Base-by-base conservation (phyloP, 2,797 vertebrate genomes). In the Muscicapa striata region DNA sequence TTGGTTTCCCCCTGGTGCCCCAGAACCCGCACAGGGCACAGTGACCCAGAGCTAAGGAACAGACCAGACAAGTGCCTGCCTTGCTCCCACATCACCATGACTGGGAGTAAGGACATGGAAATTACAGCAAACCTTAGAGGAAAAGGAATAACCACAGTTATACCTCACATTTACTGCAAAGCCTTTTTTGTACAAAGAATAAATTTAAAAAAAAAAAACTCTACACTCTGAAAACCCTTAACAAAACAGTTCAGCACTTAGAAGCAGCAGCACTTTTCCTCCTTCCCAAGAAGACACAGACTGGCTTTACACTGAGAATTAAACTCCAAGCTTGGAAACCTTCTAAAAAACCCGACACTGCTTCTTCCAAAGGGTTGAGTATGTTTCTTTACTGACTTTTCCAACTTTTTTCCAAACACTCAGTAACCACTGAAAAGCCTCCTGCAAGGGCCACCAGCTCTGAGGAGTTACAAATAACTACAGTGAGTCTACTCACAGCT, bases 1-100 rank as follows among this genome's bases (percentile, higher is more conserved):
- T n/a, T 66, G 30, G 13, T 4, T 36, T 38, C 23, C 49, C 46
- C 34, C 49, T 23, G 46, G 36, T 7, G 27, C 3, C 36, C 30
- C 38, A 12, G 13, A 58, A 2, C 13, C 57, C 45, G 59, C 20
- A 8, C 2, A 16, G 75, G 0, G 0, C 12, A 32, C 36, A 45
- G 22, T 1, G 20, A 61, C 29, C 49, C 34, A 32, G 0, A 52
- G 61, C 13, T 15, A 18, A 51, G 63, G 70, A 62, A 19, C 58
- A 3, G 48, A 34, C 13, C 0, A n/a, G 55, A 45, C 72, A 40
- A 14, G 40, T 1, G n/a, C 21, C 61, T 23, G 48, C 36, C 41
- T 7, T 24, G 43, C 68, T 46, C 63, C 74, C 69, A 43, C 27
- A 7, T 3, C 10, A 10, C 46, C 36, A 3, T 3, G 8, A 46